Base-by-base conservation (phyloP, 2,113 vertebrate species). In the Rhadina sibilatrix region DNA sequence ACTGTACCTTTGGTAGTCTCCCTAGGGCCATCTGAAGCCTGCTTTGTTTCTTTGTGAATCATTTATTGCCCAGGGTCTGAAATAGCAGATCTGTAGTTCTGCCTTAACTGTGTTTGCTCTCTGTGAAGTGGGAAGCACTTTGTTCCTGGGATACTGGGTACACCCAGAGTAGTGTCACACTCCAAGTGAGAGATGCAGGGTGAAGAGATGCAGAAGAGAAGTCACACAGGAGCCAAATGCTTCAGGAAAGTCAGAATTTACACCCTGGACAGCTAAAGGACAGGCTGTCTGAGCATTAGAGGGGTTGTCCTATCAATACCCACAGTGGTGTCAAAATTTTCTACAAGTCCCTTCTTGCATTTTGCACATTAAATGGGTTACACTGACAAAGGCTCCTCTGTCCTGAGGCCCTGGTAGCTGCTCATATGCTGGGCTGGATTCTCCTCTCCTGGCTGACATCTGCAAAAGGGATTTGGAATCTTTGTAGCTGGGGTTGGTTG, bases 11-110 rank as follows among this genome's bases (percentile, higher is more conserved):
- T 10, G 5, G 57, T n/a, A 56, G 15, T 12, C 20, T 87, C 86
- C 84, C 57, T 40, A 59, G 83, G 80, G 60, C 38, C 70, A 50
- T 44, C 72, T n/a, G 80, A 79, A 87, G n/a, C 28, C 74, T 88
- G 38, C 16, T 92, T 88, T 76, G 64, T 80, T 90, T 86, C 27
- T 40, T 87, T 87, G 70, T 92, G 89, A 90, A 87, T 76, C 33
- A 22, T 75, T 92, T 75, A 13, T 88, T 47, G 40, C 57, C 30
- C 31, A 52, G n/a, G 37, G 19, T 54, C 68, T 17, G 11, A 54
- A 93, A 57, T 10, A 85, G 38, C 9, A 57, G 40, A 61, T 52
- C n/a, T 59, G 59, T 72, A 53, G 78, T 20, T 63, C 61, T 94
- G 22, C 13, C 4, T 33, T 24, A 17, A 10, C 77, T 28, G 35